phyloP scores from a whole-genome alignment of 1,140 invertebrate genomes.

The Bathynomus jamesi region DNA sequence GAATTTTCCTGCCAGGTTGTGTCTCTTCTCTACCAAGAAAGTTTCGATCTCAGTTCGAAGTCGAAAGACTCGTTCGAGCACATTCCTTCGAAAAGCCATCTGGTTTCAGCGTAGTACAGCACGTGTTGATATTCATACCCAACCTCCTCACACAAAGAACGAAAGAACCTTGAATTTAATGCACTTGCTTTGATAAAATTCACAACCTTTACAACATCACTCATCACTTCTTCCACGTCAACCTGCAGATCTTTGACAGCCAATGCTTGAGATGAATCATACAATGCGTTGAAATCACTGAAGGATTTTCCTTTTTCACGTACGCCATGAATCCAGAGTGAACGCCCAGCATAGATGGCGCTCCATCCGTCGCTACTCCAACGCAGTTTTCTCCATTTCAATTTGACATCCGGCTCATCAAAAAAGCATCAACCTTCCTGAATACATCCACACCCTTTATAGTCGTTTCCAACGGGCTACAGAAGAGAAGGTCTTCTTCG shows the following conservation, averaged over 20 bases:
- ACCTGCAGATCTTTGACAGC: not conserved
- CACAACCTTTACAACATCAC: conserved; percentile 13
- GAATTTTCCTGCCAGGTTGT: conserved; percentile 13
- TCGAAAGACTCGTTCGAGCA: conserved; percentile 16
- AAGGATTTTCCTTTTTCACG: no score
- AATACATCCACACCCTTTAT: not conserved
- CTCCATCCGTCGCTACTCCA: not conserved
- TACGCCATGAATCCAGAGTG: no score
- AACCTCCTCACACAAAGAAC: conserved; percentile 5
- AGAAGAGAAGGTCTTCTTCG: conserved; percentile 13
- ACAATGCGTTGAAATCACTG: no score
- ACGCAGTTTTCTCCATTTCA: conserved; percentile 10
- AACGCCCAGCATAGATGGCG: not conserved
- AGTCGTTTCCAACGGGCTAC: conserved; percentile 3
- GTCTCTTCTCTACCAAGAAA: conserved; percentile 1
- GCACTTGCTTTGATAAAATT: not conserved
- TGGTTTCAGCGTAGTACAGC: conserved; percentile 23
- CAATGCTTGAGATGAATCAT: no score
- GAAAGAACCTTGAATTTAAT: conserved; percentile 8
- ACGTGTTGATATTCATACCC: conserved; percentile 7
- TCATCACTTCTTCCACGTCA: conserved; percentile 14
- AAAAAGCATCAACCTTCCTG: not conserved
- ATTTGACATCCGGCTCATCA: conserved; percentile 9
- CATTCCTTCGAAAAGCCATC: conserved; percentile 17
- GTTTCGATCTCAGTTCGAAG: conserved; percentile 15